phyloP scores from a whole-genome alignment of 1,140 invertebrate species.

The Pseudomyrmex pallidus region DNA sequence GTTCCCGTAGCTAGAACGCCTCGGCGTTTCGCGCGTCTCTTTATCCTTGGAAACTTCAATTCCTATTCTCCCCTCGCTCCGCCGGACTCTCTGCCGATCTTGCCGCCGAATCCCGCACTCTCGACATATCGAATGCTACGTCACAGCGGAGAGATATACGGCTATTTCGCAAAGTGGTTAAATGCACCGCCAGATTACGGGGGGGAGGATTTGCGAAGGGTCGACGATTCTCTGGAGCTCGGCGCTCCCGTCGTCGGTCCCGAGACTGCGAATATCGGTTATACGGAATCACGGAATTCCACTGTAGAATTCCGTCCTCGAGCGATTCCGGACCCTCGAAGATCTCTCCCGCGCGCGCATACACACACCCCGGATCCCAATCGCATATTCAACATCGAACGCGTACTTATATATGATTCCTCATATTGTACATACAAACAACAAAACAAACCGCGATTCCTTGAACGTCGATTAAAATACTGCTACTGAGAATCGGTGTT shows the following conservation, averaged over 20 bases:
- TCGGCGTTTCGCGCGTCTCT: slow-evolving; percentile 40
- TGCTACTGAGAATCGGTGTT: not conserved
- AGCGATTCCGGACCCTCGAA: slow-evolving; percentile 23
- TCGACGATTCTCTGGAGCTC: too few species aligned
- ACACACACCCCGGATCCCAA: not conserved
- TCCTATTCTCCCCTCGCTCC: slow-evolving; percentile 64
- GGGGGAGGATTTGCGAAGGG: not conserved
- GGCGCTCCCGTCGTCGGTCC: slow-evolving; percentile 7
- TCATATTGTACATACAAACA: not conserved
- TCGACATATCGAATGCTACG: slow-evolving; percentile 84
- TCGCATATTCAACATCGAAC: slow-evolving; percentile 22
- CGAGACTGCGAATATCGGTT: slow-evolving; percentile 55
- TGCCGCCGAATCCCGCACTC: slow-evolving; percentile 71
- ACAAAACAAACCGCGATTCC: slow-evolving; percentile 30
- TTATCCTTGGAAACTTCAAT: slow-evolving; percentile 55
- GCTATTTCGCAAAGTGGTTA: slow-evolving; percentile 84
- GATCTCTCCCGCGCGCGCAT: not conserved
- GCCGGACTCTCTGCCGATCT: slow-evolving; percentile 66
- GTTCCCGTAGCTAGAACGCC: slow-evolving; percentile 35
- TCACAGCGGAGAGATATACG: slow-evolving; percentile 82
- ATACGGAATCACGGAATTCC: slow-evolving; percentile 44
- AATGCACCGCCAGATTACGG: slow-evolving; percentile 84
- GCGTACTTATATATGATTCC: not conserved
- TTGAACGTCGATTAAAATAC: slow-evolving; percentile 26
- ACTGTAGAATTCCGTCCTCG: slow-evolving; percentile 40